phyloP scores from a whole-genome alignment of 2,888 invertebrate species.

The Synanthedon tipuliformis region DNA sequence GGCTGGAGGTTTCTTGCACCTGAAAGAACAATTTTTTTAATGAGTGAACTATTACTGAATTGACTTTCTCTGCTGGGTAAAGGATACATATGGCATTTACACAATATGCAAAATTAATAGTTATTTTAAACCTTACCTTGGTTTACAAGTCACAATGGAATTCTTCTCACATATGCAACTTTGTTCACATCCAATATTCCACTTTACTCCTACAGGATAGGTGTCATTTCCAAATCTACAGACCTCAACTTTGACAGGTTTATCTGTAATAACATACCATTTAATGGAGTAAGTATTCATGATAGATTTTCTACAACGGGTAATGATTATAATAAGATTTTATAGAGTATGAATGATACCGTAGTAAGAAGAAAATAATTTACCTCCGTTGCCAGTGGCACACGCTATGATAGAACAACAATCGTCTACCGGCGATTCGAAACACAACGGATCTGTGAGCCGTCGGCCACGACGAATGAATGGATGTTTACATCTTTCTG shows the following conservation, averaged over 20 bases:
- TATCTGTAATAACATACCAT: slow-evolving; percentile 29
- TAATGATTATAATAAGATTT: too few species aligned
- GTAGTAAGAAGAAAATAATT: not conserved
- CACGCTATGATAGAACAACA: slow-evolving; percentile 80
- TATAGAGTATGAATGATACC: too few species aligned
- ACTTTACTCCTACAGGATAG: slow-evolving; percentile 77
- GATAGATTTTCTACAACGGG: too few species aligned
- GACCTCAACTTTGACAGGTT: slow-evolving; percentile 31
- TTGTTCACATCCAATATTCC: slow-evolving; percentile 84
- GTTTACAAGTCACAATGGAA: slow-evolving; percentile 79
- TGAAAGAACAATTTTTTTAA: slow-evolving; percentile 17
- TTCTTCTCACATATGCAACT: slow-evolving; percentile 81
- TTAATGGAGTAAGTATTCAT: not conserved
- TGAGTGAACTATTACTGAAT: not conserved
- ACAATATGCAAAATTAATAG: too few species aligned
- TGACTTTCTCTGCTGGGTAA: too few species aligned
- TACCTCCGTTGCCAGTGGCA: slow-evolving; percentile 64
- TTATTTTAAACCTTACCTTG: slow-evolving; percentile 54
- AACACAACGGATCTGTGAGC: slow-evolving; percentile 77
- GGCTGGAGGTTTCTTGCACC: slow-evolving; percentile 70
- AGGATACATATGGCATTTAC: too few species aligned
- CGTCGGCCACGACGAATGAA: slow-evolving; percentile 77
- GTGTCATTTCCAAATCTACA: slow-evolving; percentile 77
- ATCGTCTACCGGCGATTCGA: slow-evolving; percentile 75
- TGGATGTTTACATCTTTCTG: slow-evolving; percentile 77